Percentiles rank a stretch among this genome's conserved stretches.
These are phyloP conservation scores for Schizopygopsis malacanthus DNA, from an alignment of 2,797 vertebrate species.

Conservation along the genomic window DNA sequence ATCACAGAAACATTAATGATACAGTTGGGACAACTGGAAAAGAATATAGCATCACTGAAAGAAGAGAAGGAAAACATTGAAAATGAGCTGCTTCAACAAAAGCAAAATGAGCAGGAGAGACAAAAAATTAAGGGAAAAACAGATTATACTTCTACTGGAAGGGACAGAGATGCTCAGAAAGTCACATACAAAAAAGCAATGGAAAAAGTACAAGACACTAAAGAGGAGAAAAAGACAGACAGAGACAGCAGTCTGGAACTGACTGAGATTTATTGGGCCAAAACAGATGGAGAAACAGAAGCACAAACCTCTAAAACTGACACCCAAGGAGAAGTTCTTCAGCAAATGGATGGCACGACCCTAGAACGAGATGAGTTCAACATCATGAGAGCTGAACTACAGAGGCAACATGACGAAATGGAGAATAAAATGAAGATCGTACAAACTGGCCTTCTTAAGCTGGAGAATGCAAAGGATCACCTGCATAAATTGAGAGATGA, in stretches of 20 bases:
- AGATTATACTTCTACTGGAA: neutral
- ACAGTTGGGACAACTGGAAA: constrained; percentile 19
- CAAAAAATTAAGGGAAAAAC: neutral
- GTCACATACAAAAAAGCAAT: neutral
- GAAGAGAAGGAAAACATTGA: constrained; percentile 27
- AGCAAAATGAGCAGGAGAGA: constrained; percentile 10
- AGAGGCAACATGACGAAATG: constrained; percentile 5
- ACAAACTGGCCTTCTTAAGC: constrained; percentile 21
- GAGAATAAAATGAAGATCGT: constrained; percentile 23
- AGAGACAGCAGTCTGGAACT: neutral
- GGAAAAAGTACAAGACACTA: constrained; percentile 1
- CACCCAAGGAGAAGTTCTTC: neutral
- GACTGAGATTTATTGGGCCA: neutral
- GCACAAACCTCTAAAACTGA: constrained; percentile 18
- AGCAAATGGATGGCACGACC: neutral
- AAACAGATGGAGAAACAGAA: constrained; percentile 17
- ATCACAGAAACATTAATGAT: constrained; percentile 14
- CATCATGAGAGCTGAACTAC: neutral
- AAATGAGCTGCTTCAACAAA: constrained; percentile 24
- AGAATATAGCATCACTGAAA: neutral
- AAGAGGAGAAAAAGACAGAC: constrained; percentile 18
- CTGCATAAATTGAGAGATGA: constrained; percentile 20
- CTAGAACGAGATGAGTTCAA: constrained; percentile 17
- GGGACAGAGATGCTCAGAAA: neutral
- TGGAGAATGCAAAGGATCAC: constrained; percentile 28